Base-by-base conservation (phyloP, 2,113 vertebrate species). In the Phaethornis superciliosus region DNA sequence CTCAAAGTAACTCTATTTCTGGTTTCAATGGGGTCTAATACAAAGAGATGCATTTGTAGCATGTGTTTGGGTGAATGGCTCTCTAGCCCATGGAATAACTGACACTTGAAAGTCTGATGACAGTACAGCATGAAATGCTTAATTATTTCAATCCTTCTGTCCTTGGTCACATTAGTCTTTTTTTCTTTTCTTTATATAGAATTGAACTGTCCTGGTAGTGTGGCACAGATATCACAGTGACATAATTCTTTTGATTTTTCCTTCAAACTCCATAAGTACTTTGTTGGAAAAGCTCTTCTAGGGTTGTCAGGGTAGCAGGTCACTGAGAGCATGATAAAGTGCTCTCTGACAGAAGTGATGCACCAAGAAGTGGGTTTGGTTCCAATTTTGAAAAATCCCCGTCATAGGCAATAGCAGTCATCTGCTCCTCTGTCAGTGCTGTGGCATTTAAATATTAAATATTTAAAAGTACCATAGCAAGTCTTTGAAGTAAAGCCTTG, bases 301-400 rank as follows among this genome's bases (percentile, higher is more conserved):
- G 56, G 22, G 2, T 37, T 84, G 80, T 83, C 81, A 75, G 60
- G 20, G 44, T 75, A 9, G 28, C 15, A 20, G 89, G 27, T 71
- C 56, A 22, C 20, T 9, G 20, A 12, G 37, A 70, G 23, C 2
- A 0, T 40, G 68, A 42, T 26, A 28, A 85, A 46, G 68, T 0
- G 0, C 3, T 6, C 20, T 67, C 40, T 62, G 83, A 67, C 46
- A 62, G 32, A 54, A 58, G 55, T 4, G 35, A 23, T 40, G 42
- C 26, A 44, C 52, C 13, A 6, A 7, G 40, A 27, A 19, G 4
- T 81, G 70, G 4, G 8, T 81, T 89, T 71, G 56, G 37, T 75
- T 89, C 64, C 64, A 19, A 33, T 49, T 56, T 49, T 52, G 37
- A 65, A 67, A 78, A 30, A 44, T 75, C 54, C 15, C 51, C 4